Conservation (phyloP, 2,113 vertebrate genomes). For the rat (Rattus norvegicus) region GRCr8 NC_086025.1:51051501-51052000, state of each 20-base stretch:
- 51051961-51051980: not conserved
- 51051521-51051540: not conserved
- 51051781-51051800: not conserved
- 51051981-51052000: constrained; percentile 47
- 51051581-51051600: not conserved
- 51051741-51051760: not conserved
- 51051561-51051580: not conserved
- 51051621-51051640: no score
- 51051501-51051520: not conserved
- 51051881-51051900: not conserved
- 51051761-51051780: not conserved
- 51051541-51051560: not conserved
- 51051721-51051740: not conserved
- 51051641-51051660: not conserved
- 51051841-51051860: not conserved
- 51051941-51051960: not conserved
- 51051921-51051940: constrained; percentile 8
- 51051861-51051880: not conserved
- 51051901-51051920: not conserved
- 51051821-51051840: constrained; percentile 5
- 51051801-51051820: fast-evolving
- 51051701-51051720: not conserved
- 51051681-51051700: not conserved
- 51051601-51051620: no score
- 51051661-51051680: not conserved